Evolutionary conservation across 2,888 invertebrate genomes (phyloP).

Genomic region (Phortica okadai): DNA sequence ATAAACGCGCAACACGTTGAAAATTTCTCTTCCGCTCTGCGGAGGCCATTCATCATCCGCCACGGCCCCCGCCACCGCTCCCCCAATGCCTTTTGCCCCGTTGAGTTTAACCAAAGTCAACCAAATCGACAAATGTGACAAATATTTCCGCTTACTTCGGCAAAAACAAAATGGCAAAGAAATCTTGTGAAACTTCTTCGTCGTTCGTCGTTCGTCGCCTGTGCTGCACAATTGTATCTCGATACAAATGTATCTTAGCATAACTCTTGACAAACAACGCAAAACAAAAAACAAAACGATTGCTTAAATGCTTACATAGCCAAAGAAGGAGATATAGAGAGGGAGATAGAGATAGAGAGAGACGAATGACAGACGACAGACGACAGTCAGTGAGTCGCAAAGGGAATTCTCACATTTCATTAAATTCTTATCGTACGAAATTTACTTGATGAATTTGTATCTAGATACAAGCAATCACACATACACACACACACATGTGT

Average conservation of each 20-base stretch:
- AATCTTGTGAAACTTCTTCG: background rate
- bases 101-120: background rate
- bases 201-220: background rate
- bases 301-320: background rate
- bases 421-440: constrained; percentile 14
- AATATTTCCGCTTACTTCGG: constrained; percentile 22
- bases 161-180: background rate
- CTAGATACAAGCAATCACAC: background rate
- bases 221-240: background rate
- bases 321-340: no score
- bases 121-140: background rate
- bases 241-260: background rate
- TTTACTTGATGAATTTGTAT: background rate
- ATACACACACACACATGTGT: no score
- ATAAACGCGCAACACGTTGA: constrained; percentile 5
- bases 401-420: constrained; percentile 17
- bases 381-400: no score
- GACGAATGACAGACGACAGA: no score
- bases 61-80: no score
- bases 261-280: background rate
- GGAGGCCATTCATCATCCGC: no score
- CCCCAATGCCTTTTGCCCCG: no score
- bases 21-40: no score
- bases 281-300: background rate
- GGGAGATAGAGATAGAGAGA: no score